Evolutionary conservation across 2,797 vertebrate species (phyloP).

Genomic region (Jordanella pulchra): DNA sequence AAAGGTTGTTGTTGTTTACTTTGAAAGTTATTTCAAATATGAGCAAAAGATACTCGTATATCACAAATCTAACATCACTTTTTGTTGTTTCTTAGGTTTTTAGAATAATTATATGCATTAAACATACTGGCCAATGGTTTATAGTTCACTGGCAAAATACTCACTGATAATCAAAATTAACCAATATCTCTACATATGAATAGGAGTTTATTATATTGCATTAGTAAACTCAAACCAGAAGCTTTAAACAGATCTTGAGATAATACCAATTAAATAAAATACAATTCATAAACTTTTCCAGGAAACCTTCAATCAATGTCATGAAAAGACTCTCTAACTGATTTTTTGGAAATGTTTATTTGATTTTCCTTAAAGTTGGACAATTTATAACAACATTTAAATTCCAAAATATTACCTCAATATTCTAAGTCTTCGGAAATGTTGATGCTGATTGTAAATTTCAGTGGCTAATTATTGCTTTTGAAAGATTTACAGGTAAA

Average conservation of each 20-base stretch:
- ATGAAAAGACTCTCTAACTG: too few relatives aligned
- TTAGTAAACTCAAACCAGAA: not conserved
- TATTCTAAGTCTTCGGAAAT: too few relatives aligned
- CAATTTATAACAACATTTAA: not conserved
- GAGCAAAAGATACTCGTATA: not conserved
- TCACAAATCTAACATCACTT: not conserved
- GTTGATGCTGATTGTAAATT: not conserved
- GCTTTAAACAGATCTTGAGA: not conserved
- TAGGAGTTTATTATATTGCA: not conserved
- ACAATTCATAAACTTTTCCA: too few relatives aligned
- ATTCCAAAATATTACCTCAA: not conserved
- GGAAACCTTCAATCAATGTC: too few relatives aligned
- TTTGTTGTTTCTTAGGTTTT: not conserved
- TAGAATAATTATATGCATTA: not conserved
- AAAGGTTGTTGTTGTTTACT: not conserved
- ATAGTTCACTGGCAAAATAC: not conserved
- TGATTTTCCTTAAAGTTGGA: too few relatives aligned
- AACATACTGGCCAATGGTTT: not conserved
- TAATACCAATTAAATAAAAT: too few relatives aligned
- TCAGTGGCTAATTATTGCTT: not conserved
- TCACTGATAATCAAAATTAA: not conserved
- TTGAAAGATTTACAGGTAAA: not conserved
- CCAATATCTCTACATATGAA: not conserved
- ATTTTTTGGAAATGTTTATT: too few relatives aligned
- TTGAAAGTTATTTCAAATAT: not conserved